Evolutionary conservation across 37 sponge, comb jelly and placozoan species (phyloP).

Genomic region (Crambe crambe): DNA sequence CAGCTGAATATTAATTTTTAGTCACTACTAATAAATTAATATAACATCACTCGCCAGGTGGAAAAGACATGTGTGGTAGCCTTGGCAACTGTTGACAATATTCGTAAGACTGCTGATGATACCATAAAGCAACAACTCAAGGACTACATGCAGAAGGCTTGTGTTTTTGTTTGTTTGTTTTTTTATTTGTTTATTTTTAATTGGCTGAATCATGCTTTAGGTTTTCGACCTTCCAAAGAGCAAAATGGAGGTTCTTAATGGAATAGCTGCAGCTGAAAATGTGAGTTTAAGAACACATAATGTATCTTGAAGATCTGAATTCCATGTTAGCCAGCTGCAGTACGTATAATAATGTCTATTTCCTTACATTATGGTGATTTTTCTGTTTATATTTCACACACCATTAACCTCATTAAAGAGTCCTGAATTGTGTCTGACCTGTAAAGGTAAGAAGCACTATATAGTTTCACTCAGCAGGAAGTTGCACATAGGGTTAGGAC

Average conservation of each 20-base stretch:
- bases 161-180: slow-evolving; percentile 8
- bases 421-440: slow-evolving; percentile 18
- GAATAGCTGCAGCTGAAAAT: background rate
- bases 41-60: background rate
- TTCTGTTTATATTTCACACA: background rate
- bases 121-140: background rate
- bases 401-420: background rate
- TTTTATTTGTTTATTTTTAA: background rate
- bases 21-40: background rate
- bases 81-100: slow-evolving; percentile 14
- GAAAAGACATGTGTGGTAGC: slow-evolving; percentile 10
- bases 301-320: too few species aligned
- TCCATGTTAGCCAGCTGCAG: too few species aligned
- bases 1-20: background rate
- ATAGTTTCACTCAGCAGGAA: background rate
- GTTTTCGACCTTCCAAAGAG: slow-evolving; percentile 11
- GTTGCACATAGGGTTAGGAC: too few species aligned
- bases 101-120: slow-evolving; percentile 4
- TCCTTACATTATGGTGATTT: background rate
- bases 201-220: too few species aligned
- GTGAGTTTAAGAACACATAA: background rate
- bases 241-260: background rate
- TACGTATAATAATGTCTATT: too few species aligned
- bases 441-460: background rate
- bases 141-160: slow-evolving; percentile 17